phyloP scores from a whole-genome alignment of 1,140 invertebrate genomes.

The Dreissena rostriformis region DNA sequence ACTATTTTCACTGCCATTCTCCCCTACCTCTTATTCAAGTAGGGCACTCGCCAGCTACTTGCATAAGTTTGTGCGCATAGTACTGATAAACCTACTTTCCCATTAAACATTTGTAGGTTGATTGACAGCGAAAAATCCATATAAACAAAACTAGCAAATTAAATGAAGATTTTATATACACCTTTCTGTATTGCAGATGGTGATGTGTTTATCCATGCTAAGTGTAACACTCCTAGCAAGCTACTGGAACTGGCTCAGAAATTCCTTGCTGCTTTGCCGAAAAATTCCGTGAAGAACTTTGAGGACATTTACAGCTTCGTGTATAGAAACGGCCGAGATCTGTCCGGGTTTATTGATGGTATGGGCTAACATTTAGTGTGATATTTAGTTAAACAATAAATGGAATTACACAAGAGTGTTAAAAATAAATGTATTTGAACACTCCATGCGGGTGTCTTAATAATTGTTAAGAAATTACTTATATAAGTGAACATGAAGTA shows the following conservation, averaged over 20 bases:
- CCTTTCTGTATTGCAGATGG: conserved; percentile 67
- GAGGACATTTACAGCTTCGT: conserved; percentile 80
- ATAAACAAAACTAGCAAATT: not conserved
- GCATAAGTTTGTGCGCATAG: no score
- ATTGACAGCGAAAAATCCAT: no score
- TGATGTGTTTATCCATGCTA: conserved; percentile 80
- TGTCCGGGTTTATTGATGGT: conserved; percentile 81
- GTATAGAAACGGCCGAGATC: conserved; percentile 76
- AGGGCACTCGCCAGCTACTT: no score
- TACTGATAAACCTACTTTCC: no score
- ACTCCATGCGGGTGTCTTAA: no score
- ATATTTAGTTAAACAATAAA: no score
- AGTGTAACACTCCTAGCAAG: conserved; percentile 76
- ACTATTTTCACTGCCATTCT: no score
- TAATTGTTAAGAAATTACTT: no score
- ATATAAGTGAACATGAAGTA: no score
- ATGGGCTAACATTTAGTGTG: not conserved
- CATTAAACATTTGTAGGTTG: not conserved
- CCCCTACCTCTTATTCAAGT: no score
- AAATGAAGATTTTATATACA: not conserved
- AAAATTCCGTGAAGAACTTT: conserved; percentile 69
- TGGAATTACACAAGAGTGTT: no score
- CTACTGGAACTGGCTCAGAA: conserved; percentile 77
- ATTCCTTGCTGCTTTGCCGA: conserved; percentile 72
- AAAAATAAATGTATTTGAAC: no score